Evolutionary conservation across 92 coral and sea anemone genomes (phyloP).

Genomic region (Epizoanthus stellaris): DNA sequence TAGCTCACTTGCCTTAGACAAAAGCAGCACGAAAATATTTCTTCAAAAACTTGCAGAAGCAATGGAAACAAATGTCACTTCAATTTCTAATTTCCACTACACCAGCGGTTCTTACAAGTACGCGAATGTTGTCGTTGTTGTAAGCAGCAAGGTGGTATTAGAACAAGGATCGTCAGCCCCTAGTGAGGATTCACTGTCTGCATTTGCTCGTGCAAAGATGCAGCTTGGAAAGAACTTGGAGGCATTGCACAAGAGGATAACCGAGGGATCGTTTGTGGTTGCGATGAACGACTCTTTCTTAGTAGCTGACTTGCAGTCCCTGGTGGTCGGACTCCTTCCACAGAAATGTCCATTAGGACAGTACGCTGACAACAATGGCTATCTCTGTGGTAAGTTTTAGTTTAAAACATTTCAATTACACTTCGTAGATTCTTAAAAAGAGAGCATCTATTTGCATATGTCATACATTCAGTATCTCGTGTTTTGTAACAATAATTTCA

Average conservation of each 20-base stretch:
- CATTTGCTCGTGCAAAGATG: constrained; percentile 14
- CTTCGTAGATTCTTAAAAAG: too few species aligned
- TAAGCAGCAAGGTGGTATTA: neutral
- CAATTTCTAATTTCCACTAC: neutral
- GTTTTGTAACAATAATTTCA: too few species aligned
- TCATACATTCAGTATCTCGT: too few species aligned
- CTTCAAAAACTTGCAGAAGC: neutral
- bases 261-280: constrained; percentile 6
- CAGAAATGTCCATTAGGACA: constrained; percentile 37
- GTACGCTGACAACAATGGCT: constrained; percentile 21
- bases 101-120: neutral
- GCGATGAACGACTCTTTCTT: neutral
- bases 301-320: constrained; percentile 2
- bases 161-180: neutral
- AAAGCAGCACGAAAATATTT: neutral
- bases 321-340: neutral
- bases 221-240: constrained; percentile 1
- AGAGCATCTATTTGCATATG: too few species aligned
- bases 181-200: constrained; percentile 7
- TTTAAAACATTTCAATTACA: neutral
- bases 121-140: neutral
- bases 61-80: constrained; percentile 5
- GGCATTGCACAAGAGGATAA: neutral
- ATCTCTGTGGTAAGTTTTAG: constrained; percentile 18
- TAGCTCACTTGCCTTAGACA: neutral